Evolutionary conservation across 2,797 vertebrate genomes (phyloP), one percentile per base, ranked within the genome.

Genomic region (Sebastes nivosus): DNA sequence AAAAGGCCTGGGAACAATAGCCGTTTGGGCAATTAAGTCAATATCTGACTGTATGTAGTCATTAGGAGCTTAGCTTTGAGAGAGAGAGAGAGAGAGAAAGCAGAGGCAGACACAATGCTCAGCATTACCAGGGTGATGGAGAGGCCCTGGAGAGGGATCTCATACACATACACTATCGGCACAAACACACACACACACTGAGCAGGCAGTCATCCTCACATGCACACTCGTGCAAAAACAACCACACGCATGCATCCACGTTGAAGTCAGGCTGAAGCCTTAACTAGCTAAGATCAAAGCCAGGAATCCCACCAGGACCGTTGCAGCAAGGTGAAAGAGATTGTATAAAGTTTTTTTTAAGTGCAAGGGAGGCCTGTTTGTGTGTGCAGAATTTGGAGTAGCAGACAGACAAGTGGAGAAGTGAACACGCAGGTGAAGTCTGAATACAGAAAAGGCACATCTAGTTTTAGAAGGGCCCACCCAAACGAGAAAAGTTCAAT

Each of bases 21-120:
- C 78, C 59, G 52, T 75, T 77, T 82, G 81, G 89, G 94, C 92
- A 94, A 91, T 84, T 66, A 90, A 87, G 92, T 95, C 92, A 90
- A 94, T 94, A 94, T 87, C 79, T 84, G 89, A 89, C 89, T 92
- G 80, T 69, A 75, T 82, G 86, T 77, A 91, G 90, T 93, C 85
- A 91, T 93, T 94, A 93, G 86, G 81, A 92, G 90, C 93, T 92
- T 88, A 91, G 82, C 74, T 89, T 77, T 79, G 90, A 87, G 78
- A 87, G 70, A 86, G 77, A 87, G 69, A 82, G 66, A 66, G 12
- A 42, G 38, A 42, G 38, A 42, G 13, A 69, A 72, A 75, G 77
- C 82, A 82, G 75, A 84, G 79, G 74, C 67, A 84, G 79, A 80
- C 82, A 71, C 72, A 88, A 82, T 66, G 67, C 73, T 77, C 77